A percentile compares a stretch with the other conserved stretches of the same genome.
Evolutionary conservation across 30 jellyfish, hydroid and myxozoan genomes (phyloP).

Genomic region (Nemopilema nomurai): DNA sequence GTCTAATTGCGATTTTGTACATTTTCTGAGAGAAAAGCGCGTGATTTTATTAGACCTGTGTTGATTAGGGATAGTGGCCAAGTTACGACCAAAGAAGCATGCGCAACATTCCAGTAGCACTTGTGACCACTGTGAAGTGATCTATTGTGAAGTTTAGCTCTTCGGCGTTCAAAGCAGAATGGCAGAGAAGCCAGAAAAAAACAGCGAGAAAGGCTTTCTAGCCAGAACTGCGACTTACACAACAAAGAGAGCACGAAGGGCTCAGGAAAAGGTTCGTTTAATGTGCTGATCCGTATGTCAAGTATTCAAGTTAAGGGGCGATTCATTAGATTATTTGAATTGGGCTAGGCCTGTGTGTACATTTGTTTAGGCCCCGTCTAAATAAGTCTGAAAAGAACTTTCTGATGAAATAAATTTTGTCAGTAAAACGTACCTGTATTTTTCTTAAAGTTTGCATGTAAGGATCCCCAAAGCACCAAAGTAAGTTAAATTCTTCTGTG

Average conservation of each 20-base stretch:
- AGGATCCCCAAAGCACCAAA: too few relatives aligned
- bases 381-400: too few relatives aligned
- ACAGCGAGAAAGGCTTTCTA: slow-evolving; percentile 76
- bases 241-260: slow-evolving; percentile 84
- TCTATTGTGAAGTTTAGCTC: not conserved
- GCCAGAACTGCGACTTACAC: slow-evolving; percentile 97
- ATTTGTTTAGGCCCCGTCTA: too few relatives aligned
- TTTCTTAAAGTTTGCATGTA: too few relatives aligned
- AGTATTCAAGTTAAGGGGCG: not conserved
- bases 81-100: not conserved
- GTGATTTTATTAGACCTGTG: not conserved
- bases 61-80: not conserved
- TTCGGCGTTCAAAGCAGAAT: slow-evolving; percentile 1
- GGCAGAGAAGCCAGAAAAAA: slow-evolving; percentile 80
- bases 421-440: too few relatives aligned
- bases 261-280: slow-evolving; percentile 80
- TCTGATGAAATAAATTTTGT: too few relatives aligned
- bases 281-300: not conserved
- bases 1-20: too few relatives aligned
- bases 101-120: slow-evolving; percentile 4
- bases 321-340: not conserved
- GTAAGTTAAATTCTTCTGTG: too few relatives aligned
- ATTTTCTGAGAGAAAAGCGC: too few relatives aligned
- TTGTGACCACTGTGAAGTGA: slow-evolving; percentile 22
- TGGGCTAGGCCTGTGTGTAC: not conserved